These are phyloP conservation scores for Diorhabda carinulata DNA, from an alignment of 1,140 invertebrate genomes.

Conservation along the genomic window DNA sequence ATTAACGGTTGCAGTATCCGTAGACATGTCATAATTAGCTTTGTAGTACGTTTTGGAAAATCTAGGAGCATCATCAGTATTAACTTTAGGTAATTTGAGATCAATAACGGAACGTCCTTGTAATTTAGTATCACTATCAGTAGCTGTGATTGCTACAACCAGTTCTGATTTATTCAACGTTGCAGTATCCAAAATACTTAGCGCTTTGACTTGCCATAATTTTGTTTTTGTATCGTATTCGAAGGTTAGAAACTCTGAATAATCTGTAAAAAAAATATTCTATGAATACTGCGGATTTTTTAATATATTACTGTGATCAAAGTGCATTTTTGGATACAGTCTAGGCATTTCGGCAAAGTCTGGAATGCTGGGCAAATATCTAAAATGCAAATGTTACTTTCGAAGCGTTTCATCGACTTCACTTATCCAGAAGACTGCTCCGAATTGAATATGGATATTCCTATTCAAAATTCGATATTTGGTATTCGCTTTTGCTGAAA, in stretches of 20 bases:
- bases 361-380: too few species aligned
- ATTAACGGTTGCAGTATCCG: neutral
- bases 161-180: slow-evolving; percentile 13
- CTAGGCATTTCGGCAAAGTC: too few species aligned
- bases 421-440: too few species aligned
- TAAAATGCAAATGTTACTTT: too few species aligned
- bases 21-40: slow-evolving; percentile 10
- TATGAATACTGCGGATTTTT: too few species aligned
- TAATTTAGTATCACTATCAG: neutral
- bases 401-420: too few species aligned
- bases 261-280: neutral
- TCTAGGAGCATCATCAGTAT: slow-evolving; percentile 12
- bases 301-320: too few species aligned
- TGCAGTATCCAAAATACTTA: neutral
- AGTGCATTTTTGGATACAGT: too few species aligned
- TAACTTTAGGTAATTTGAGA: slow-evolving; percentile 7
- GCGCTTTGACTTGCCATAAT: neutral
- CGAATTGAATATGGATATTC: too few species aligned
- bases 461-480: too few species aligned
- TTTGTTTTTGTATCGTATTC: neutral
- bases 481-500: too few species aligned
- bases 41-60: slow-evolving; percentile 23
- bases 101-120: slow-evolving; percentile 14
- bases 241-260: neutral
- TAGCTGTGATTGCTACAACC: slow-evolving; percentile 13